Evolutionary conservation across 37 sponge, comb jelly and placozoan species (phyloP).

Genomic region (Halisarca cf. caerulea): DNA sequence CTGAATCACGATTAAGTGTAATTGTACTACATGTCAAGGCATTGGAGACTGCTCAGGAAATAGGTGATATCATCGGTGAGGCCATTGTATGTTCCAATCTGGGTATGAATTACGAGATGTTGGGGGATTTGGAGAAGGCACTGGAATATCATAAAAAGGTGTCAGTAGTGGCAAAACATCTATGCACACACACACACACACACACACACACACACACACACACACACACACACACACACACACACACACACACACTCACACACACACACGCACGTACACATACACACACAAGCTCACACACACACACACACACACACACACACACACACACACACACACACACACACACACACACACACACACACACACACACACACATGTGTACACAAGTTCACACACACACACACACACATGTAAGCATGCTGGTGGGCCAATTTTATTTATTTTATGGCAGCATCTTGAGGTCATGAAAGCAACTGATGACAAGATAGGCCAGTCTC

Average conservation of each 20-base stretch:
- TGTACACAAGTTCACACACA: too few species aligned
- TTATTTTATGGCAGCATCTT: conserved; percentile 65
- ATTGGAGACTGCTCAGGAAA: conserved; percentile 60
- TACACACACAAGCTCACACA: too few species aligned
- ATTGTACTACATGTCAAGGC: conserved; percentile 23
- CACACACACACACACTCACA: neutral
- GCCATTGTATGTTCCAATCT: conserved; percentile 68
- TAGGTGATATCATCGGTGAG: conserved; percentile 66
- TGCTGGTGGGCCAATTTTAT: too few species aligned
- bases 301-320: too few species aligned
- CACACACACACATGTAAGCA: too few species aligned
- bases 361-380: too few species aligned
- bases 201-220: too few species aligned
- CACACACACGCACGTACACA: neutral
- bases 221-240: neutral
- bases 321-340: too few species aligned
- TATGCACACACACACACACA: too few species aligned
- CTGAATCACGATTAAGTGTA: neutral
- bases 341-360: too few species aligned
- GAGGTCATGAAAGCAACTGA: conserved; percentile 38
- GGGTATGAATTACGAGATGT: conserved; percentile 70
- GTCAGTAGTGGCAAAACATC: too few species aligned
- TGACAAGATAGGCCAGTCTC: conserved; percentile 56
- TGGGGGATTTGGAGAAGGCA: conserved; percentile 59
- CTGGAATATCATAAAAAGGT: conserved; percentile 72